phyloP scores from a whole-genome alignment of 2,888 invertebrate species.

The Trachelus iudaicus region DNA sequence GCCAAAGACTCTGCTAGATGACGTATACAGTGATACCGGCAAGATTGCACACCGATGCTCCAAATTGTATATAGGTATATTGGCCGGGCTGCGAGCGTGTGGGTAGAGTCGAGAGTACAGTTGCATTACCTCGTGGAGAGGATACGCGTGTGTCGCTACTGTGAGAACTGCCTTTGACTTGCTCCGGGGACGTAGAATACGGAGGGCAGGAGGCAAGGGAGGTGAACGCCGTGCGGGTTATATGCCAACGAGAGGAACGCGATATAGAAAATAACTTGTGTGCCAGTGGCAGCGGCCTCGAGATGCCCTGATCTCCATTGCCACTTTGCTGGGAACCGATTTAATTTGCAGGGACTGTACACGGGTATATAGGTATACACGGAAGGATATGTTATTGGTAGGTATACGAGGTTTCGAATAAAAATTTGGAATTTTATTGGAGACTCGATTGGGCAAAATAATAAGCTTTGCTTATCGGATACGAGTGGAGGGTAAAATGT shows the following conservation, averaged over 20 bases:
- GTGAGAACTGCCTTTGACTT: background rate
- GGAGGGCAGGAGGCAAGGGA: conserved; percentile 7
- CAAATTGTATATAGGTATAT: background rate
- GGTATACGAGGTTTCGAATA: too few species aligned
- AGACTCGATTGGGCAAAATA: too few species aligned
- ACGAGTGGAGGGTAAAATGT: background rate
- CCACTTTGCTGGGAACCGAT: conserved; percentile 36
- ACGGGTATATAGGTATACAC: background rate
- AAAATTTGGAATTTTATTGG: too few species aligned
- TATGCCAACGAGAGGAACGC: background rate
- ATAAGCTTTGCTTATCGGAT: too few species aligned
- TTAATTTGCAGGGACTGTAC: background rate
- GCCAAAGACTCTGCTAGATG: background rate
- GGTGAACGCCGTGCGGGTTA: conserved; percentile 8
- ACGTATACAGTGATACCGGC: background rate
- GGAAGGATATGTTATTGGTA: too few species aligned
- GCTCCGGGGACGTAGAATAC: conserved; percentile 19
- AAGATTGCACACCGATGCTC: background rate
- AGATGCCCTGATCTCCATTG: conserved; percentile 56
- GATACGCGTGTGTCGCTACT: background rate
- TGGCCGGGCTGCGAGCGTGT: background rate
- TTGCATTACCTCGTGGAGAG: conserved; percentile 13
- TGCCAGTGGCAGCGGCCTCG: conserved; percentile 54
- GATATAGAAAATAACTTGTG: conserved; percentile 41
- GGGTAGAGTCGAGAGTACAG: conserved; percentile 8